Percentiles rank a stretch among this genome's conserved stretches.
Conservation (phyloP, 2,888 invertebrate species). For the Parnassius mnemosyne region DNA sequence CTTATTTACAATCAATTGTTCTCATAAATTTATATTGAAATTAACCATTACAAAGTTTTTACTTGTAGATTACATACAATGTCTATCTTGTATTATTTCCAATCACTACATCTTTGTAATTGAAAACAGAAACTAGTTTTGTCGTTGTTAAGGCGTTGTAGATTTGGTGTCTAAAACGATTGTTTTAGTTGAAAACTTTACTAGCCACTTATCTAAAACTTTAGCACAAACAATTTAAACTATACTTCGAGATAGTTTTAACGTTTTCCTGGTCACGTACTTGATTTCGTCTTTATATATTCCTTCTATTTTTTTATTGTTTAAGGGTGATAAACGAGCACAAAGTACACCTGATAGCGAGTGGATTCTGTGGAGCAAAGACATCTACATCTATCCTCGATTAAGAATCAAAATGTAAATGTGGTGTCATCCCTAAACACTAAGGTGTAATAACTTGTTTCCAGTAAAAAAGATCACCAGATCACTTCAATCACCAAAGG, state of each 20-base stretch:
- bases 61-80: no score
- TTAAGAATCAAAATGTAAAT: no score
- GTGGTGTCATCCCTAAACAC: no score
- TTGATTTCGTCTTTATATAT: no score
- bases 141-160: conserved; percentile 16
- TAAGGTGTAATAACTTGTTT: no score
- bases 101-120: conserved; percentile 2
- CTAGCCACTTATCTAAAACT: conserved; percentile 14
- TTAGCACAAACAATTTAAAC: conserved; percentile 7
- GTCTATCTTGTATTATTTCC: not conserved
- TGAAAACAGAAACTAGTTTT: conserved; percentile 10
- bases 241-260: conserved; percentile 1
- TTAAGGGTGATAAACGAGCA: no score
- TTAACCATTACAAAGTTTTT: not conserved
- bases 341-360: no score
- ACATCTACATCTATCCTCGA: no score
- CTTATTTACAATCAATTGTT: not conserved
- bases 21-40: conserved; percentile 12
- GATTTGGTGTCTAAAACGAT: conserved; percentile 16
- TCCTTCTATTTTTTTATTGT: no score
- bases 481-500: no score
- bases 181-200: conserved; percentile 18
- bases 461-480: no score
- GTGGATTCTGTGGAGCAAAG: no score
- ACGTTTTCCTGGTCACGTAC: not conserved